phyloP scores from a whole-genome alignment of 2,888 invertebrate species.

The Helleia helle region DNA sequence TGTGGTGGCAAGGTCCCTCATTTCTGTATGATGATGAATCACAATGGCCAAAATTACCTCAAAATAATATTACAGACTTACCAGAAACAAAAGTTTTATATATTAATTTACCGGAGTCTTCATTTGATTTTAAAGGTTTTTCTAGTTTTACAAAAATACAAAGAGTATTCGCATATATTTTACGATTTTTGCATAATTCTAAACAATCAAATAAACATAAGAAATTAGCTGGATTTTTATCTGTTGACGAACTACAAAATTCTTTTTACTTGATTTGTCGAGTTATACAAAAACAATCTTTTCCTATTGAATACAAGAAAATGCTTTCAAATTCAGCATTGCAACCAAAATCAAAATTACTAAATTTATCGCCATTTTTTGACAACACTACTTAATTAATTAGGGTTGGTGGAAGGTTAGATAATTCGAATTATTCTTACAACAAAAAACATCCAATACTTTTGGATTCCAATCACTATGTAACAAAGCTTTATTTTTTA shows the following conservation, averaged over 20 bases:
- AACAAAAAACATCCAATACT: too few relatives aligned
- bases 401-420: background rate
- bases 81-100: background rate
- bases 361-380: background rate
- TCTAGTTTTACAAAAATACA: background rate
- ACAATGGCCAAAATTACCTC: too few relatives aligned
- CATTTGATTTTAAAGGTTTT: background rate
- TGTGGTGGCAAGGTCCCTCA: background rate
- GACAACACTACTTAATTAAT: background rate
- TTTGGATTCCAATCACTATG: constrained; percentile 15
- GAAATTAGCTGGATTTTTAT: background rate
- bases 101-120: background rate
- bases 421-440: too few relatives aligned
- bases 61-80: too few relatives aligned
- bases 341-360: background rate
- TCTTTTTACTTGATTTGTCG: background rate
- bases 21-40: too few relatives aligned
- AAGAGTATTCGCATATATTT: background rate
- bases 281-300: background rate
- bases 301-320: background rate
- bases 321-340: background rate
- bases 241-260: background rate
- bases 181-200: background rate
- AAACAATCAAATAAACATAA: too few relatives aligned
- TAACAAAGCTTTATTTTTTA: constrained; percentile 20